Base-by-base conservation (phyloP, 2,113 vertebrate genomes). In the Carassius auratus region DNA sequence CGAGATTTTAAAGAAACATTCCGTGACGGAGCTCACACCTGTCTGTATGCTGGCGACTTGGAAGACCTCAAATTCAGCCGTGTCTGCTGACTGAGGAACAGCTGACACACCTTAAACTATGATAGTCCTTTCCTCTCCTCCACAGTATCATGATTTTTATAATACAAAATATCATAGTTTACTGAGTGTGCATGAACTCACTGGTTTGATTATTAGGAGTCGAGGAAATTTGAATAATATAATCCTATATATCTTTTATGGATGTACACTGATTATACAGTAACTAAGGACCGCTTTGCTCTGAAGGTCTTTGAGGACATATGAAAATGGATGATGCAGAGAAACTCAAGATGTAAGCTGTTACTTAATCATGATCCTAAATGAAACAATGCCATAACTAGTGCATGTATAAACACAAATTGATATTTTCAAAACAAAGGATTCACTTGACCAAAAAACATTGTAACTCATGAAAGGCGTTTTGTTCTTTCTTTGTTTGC, bases 141-240 rank as follows among this genome's bases (percentile, higher is more conserved):
- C 38, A 68, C 77, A 86, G 48, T 76, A 81, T 36, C 78, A 87
- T 84, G 68, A 17, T 76, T 48, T 68, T 83, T 89, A 89, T 90
- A 85, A 73, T 76, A 88, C 80, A 86, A 87, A 85, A 68, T 84
- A 85, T 74, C 74, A 86, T 62, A 81, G 74, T 86, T 89, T 38
- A 81, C 66, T 64, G 88, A 93, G 91, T 94, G 79, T 88, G 91
- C 89, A 91, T 93, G 92, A 93, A 93, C 83, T 93, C 87, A 86
- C 91, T 79, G 88, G 86, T 92, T 89, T 84, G 89, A 89, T 85
- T 78, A 83, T 78, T 57, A 86, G 85, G 52, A 89, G 86, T 88
- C 5, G 21, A 62, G 50, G 30, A 89, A 76, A 79, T 71, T 75
- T 81, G 66, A 83, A 61, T 81, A 68, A 88, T 86, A 14, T 76